Conservation (phyloP, 2,888 invertebrate species). For the Acholoe squamosa region DNA sequence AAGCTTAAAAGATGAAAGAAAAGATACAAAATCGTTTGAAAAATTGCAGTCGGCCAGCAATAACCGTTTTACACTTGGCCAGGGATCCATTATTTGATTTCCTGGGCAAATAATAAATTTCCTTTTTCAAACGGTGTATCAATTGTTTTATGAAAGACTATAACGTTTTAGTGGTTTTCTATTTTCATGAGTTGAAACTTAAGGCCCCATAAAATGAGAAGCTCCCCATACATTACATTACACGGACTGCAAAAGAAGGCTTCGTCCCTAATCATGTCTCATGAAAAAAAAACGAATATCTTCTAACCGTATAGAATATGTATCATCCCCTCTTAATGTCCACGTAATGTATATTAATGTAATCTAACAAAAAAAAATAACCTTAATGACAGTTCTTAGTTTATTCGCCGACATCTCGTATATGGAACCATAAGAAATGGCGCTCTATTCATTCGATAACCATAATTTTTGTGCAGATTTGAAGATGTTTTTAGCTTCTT, state of each 20-base stretch:
- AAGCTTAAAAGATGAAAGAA: too few relatives aligned
- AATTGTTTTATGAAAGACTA: background rate
- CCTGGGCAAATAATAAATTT: background rate
- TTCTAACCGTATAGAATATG: background rate
- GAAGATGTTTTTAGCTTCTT: background rate
- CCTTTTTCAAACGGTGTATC: background rate
- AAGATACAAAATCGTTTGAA: too few relatives aligned
- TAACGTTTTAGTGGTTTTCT: background rate
- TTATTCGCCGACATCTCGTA: too few relatives aligned
- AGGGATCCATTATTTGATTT: background rate
- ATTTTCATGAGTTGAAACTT: background rate
- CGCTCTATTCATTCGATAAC: too few relatives aligned
- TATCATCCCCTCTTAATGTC: background rate
- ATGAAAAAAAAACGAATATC: slow-evolving; percentile 2
- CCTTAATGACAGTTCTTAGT: too few relatives aligned
- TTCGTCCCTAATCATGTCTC: background rate
- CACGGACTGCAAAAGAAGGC: background rate
- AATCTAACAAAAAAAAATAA: background rate
- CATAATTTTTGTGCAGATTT: too few relatives aligned
- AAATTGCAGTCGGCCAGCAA: too few relatives aligned
- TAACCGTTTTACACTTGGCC: background rate
- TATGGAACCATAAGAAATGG: too few relatives aligned
- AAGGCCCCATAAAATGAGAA: background rate
- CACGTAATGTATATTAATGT: background rate
- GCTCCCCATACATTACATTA: background rate